Conservation (phyloP, 2,888 invertebrate genomes). For the Ectobius pallidus region DNA sequence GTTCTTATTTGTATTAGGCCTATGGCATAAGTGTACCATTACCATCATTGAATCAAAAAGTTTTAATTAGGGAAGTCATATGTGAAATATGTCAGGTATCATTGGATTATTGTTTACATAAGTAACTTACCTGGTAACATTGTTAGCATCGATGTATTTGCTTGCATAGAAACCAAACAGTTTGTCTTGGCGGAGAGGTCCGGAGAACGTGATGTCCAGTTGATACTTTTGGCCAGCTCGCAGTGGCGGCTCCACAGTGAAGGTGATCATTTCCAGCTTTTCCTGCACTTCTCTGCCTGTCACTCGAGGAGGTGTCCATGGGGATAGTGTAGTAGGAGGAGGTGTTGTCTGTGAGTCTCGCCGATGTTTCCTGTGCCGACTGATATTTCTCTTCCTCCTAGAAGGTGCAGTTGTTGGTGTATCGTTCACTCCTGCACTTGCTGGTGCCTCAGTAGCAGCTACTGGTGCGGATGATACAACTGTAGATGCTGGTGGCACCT, state of each 20-base stretch:
- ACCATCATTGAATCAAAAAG: too few species aligned
- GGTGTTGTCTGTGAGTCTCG: neutral
- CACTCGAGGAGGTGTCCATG: neutral
- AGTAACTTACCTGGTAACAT: slow-evolving; percentile 24
- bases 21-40: too few species aligned
- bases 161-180: slow-evolving; percentile 45
- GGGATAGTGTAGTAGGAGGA: neutral
- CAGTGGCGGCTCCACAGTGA: slow-evolving; percentile 12
- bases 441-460: too few species aligned
- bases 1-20: too few species aligned
- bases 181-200: slow-evolving; percentile 35
- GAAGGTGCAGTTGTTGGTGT: too few species aligned
- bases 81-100: too few species aligned
- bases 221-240: slow-evolving; percentile 25
- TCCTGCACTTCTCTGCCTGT: neutral
- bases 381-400: neutral
- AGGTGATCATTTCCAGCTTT: neutral
- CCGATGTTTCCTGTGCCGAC: neutral
- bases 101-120: too few species aligned
- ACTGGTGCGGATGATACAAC: too few species aligned
- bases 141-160: slow-evolving; percentile 40
- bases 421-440: too few species aligned
- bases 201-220: slow-evolving; percentile 37
- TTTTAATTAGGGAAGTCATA: too few species aligned
- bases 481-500: too few species aligned